phyloP scores from a whole-genome alignment of 1,140 invertebrate genomes.

The Halyomorpha halys region DNA sequence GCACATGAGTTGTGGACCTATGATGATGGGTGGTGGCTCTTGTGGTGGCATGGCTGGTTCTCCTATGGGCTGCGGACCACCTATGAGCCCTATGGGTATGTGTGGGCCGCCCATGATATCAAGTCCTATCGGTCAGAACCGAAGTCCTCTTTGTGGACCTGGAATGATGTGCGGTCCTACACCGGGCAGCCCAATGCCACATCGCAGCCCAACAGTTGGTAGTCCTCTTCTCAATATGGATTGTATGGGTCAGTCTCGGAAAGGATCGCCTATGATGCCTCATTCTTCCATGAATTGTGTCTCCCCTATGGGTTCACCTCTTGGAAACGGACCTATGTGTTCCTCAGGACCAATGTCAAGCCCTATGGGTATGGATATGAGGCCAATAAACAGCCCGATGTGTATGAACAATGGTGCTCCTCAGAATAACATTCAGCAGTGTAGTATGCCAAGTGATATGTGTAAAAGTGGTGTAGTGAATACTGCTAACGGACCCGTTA shows the following conservation, averaged over 20 bases:
- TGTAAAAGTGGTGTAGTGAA: conserved; percentile 26
- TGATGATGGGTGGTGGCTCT: conserved; percentile 40
- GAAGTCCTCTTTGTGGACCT: conserved; percentile 29
- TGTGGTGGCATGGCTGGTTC: conserved; percentile 47
- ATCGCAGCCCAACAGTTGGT: conserved; percentile 32
- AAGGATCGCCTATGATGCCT: conserved; percentile 31
- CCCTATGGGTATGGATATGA: conserved; percentile 38
- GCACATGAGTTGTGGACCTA: conserved; percentile 53
- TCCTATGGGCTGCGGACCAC: conserved; percentile 34
- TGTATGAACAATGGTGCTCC: conserved; percentile 27
- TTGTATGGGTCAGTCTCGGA: conserved; percentile 29
- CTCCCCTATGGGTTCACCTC: conserved; percentile 34
- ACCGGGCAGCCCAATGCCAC: conserved; percentile 38
- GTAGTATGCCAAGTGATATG: conserved; percentile 32
- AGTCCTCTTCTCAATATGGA: conserved; percentile 31
- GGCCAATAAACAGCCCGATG: conserved; percentile 37
- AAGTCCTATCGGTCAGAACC: conserved; percentile 45
- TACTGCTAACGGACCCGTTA: conserved; percentile 20
- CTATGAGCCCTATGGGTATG: conserved; percentile 47
- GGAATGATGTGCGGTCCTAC: conserved; percentile 32
- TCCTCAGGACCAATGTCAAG: conserved; percentile 40
- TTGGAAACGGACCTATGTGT: conserved; percentile 31
- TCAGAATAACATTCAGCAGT: conserved; percentile 34
- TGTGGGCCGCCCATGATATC: conserved; percentile 56
- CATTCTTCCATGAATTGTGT: conserved; percentile 31